phyloP scores from a whole-genome alignment of 1,140 invertebrate genomes.

The Hesperophylax magnus region DNA sequence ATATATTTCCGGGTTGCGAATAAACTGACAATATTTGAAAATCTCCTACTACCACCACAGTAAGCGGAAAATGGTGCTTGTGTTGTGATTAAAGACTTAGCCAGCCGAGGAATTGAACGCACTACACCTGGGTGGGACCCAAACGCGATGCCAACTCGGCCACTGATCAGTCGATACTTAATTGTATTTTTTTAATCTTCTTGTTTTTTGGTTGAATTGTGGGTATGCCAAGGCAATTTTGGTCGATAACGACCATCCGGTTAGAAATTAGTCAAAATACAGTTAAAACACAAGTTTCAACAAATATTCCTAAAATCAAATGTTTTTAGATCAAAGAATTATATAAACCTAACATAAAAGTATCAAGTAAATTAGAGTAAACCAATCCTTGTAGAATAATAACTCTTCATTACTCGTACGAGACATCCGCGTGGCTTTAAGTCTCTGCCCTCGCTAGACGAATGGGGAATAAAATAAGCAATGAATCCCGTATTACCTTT shows the following conservation, averaged over 20 bases:
- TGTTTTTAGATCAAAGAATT: background rate
- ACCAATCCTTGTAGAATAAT: background rate
- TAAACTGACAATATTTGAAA: too few species aligned
- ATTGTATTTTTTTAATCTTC: background rate
- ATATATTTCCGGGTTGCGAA: too few species aligned
- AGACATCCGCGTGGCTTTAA: conserved; percentile 16
- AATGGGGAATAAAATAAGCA: conserved; percentile 55
- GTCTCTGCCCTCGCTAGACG: conserved; percentile 10
- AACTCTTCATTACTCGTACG: background rate
- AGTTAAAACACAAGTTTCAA: too few species aligned
- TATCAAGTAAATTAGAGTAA: background rate
- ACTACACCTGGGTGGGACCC: too few species aligned
- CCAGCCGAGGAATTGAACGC: too few species aligned
- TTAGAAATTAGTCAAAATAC: background rate
- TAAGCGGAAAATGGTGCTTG: too few species aligned
- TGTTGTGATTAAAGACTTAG: too few species aligned
- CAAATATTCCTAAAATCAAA: background rate
- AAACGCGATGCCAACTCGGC: too few species aligned
- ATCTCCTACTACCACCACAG: too few species aligned
- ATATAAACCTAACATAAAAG: background rate
- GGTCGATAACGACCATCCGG: too few species aligned
- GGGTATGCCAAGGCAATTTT: background rate
- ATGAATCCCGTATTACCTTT: conserved; percentile 47
- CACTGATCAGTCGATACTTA: too few species aligned
- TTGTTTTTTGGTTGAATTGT: background rate